A percentile compares a stretch with the other conserved stretches of the same genome.
Evolutionary conservation across 2,888 invertebrate genomes (phyloP).

Genomic region (Malthinus flaveolus): DNA sequence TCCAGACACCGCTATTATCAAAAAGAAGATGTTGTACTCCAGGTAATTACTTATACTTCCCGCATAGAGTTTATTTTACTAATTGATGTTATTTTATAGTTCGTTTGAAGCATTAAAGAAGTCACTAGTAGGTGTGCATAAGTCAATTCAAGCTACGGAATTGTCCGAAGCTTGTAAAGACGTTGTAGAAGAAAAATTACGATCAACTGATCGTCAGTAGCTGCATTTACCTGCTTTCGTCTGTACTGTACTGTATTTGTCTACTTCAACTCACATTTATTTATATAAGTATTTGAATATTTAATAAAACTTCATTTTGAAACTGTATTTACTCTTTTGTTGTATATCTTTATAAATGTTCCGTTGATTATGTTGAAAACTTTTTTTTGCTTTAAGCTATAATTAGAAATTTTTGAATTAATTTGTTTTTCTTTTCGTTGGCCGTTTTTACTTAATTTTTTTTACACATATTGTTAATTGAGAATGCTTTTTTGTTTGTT

Average conservation of each 20-base stretch:
- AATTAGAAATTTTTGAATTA: no score
- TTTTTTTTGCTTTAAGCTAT: not conserved
- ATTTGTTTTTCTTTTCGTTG: no score
- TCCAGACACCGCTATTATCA: conserved; percentile 94
- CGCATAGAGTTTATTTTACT: no score
- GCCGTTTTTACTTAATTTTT: no score
- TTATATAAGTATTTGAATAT: conserved; percentile 56
- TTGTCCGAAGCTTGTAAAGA: conserved; percentile 92
- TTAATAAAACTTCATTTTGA: conserved; percentile 57
- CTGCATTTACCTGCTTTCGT: conserved; percentile 31
- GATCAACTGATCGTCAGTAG: conserved; percentile 92
- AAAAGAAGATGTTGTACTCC: conserved; percentile 86
- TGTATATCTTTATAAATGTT: conserved; percentile 14
- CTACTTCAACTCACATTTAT: conserved; percentile 51
- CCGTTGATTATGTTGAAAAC: conserved; percentile 16
- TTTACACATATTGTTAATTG: no score
- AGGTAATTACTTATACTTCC: conserved; percentile 59
- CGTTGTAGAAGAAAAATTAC: conserved; percentile 91
- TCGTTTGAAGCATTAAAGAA: conserved; percentile 98
- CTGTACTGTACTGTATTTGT: conserved; percentile 40
- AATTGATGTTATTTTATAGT: conserved; percentile 77
- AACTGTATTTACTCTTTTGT: conserved; percentile 44
- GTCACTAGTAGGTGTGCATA: conserved; percentile 94
- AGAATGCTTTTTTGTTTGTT: no score
- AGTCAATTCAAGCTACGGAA: conserved; percentile 97